Base-by-base conservation (phyloP, 2,888 invertebrate species). In the Mantis religiosa region DNA sequence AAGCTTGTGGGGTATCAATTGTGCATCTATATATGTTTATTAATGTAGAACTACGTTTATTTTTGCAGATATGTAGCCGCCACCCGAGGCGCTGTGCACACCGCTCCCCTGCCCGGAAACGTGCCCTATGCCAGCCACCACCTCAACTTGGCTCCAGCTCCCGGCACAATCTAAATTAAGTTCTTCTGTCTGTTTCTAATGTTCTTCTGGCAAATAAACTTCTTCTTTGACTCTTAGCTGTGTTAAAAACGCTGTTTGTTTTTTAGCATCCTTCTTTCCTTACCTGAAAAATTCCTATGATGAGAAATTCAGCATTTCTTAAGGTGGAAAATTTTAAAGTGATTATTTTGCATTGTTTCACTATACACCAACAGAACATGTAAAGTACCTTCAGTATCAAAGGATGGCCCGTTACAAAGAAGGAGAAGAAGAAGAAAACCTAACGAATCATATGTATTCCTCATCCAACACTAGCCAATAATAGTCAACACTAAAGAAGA, bases 91-190 rank as follows among this genome's bases (percentile, higher is more conserved):
- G 93, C 95, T 83, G 92, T 94, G 9, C 95, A 95, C 91, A 93
- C 94, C 84, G 95, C 95, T 85, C 94, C 94, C 4, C 92, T 94
- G 91, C 94, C 94, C 87, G 94, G 94, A 91, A 92, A 92, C 90
- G 92, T 92, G 34, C 90, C 92, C 28, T 92, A 92, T 88, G 92
- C 92, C 91, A 93, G 93, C 91, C 93, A 93, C 90, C 95, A 95
- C 90, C 93, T 94, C 89, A 95, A 95, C 92, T 93, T 94, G 91
- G 93, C 94, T 91, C 94, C 95, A 87, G 95, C 95, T 90, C 94
- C 95, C 91, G 94, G 95, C 92, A 95, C 95, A 88, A 90, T 91
- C 54, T 93, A 92, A 91, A 28, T 86, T 25, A 9, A 41, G 12
- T 20, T 20, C 54, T 71, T 25, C 6, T 71, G 54, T 71, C 54